Base-by-base conservation (phyloP, 2,888 invertebrate genomes). In the Chaitophorus viminalis region DNA sequence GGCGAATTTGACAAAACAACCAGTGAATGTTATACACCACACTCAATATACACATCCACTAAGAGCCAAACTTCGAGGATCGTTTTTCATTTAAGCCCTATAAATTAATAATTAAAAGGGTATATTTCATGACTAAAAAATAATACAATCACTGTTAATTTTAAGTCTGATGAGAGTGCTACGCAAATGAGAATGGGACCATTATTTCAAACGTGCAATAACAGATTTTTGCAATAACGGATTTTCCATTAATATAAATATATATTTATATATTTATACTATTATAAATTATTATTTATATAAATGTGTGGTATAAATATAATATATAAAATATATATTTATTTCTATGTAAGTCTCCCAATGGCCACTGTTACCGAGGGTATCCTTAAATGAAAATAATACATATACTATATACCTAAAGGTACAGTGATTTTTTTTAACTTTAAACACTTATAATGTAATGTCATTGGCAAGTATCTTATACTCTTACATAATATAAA, bases 1-100 rank as follows among this genome's bases (percentile, higher is more conserved):
- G 92, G 93, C 93, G 39, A 93, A 92, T 90, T 92, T 93, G 89
- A 93, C 93, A 81, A 93, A 93, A 88, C 93, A 93, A 89, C 93
- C 93, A 76, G 92, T 92, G 60, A 92, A 92, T 89, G 91, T 92
- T 29, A 91, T 92, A 54, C 91, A 92, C 46, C 88, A 89, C 81
- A 82, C 89, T 75, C 89, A 87, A 87, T 87, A 87, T 0, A 87
- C 87, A 9, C 87, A 87, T 86, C 82, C 83, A n/a, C 39, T 68
- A 46, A 60, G 79, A 68, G 76, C 88, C 14, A 89, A 89, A 75
- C 89, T 88, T 46, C 75, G 89, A 39, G 89, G 89, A 82, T 89
- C 89, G 25, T 87, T 89, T 76, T 89, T 89, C 77, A 89, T 89
- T 82, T 89, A 88, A 81, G 46, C 52, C 65, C 78, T 52, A 1